Evolutionary conservation across 2,888 invertebrate genomes (phyloP).

Genomic region (Hirtodrosophila alboralis): DNA sequence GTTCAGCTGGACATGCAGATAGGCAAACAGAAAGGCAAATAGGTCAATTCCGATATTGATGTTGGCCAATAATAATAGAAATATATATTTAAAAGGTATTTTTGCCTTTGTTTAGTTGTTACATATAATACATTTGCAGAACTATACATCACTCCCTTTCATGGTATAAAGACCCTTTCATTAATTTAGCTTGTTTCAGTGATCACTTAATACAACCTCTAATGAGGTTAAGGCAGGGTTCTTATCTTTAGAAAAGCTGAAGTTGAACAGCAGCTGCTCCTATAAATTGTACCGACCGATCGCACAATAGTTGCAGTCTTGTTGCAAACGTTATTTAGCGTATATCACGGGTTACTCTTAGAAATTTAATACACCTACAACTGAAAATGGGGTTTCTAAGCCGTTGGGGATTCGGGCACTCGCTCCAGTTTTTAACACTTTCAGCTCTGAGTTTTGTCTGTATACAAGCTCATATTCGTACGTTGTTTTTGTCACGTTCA

Average conservation of each 20-base stretch:
- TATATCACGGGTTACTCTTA: constrained; percentile 13
- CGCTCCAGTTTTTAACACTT: constrained; percentile 22
- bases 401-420: constrained; percentile 3
- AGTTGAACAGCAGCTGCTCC: constrained; percentile 4
- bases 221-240: constrained; percentile 25
- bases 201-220: constrained; percentile 19
- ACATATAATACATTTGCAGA: too few species aligned
- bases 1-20: too few species aligned
- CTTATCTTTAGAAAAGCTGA: constrained; percentile 38
- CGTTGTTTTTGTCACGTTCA: not conserved
- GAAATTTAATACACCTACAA: not conserved
- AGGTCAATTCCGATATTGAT: too few species aligned
- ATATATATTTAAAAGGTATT: too few species aligned
- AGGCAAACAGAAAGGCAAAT: too few species aligned
- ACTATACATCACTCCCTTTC: too few species aligned
- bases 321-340: constrained; percentile 26
- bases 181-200: constrained; percentile 36
- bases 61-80: too few species aligned
- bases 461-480: constrained; percentile 24
- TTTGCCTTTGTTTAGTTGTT: too few species aligned
- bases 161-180: too few species aligned
- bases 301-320: constrained; percentile 41
- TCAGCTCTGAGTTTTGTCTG: constrained; percentile 4
- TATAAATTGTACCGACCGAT: constrained; percentile 50
- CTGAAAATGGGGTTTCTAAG: constrained; percentile 20